Evolutionary conservation across 2,888 invertebrate genomes (phyloP), one percentile per base, ranked within the genome.

Genomic region (Elmis aenea): DNA sequence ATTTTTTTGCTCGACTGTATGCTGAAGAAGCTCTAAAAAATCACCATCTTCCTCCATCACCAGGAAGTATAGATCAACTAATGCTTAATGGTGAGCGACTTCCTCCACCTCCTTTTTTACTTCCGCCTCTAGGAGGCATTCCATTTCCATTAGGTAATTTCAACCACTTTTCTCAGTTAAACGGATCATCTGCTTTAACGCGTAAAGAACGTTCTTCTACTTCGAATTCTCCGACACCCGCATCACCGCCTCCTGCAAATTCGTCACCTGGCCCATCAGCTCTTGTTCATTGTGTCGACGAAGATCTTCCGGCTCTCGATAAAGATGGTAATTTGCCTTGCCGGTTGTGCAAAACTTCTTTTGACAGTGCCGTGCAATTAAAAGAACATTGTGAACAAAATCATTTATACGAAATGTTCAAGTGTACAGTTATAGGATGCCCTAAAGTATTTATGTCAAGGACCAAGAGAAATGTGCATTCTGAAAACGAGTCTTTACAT

Each of bases 391-490:
- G 83, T 68, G 83, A 85, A 64, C 74, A 71, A 45, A 68, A 74
- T 28, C 86, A 86, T 59, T 62, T 71, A 16, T 74, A 77, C 38
- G 82, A 85, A 38, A 76, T 85, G 68, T 82, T 81, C 55, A 75
- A 79, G 44, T 88, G 88, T 68, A 79, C 82, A n/a, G 72, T 85
- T 29, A 76, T 75, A 38, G 85, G 85, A 8, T 87, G 88, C 66
- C 80, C 79, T 29, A 81, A 85, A 52, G 80, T 84, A 27, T 89
- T 88, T 67, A 79, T 83, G 42, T 85, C 87, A 6, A 74, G 83
- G 51, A 84, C 85, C 46, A 81, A 83, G 49, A 75, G 88, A 42
- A 87, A 86, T 60, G 73, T 80, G 28, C 88, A 88, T 66, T 79
- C 81, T 40, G 83, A 84, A 54, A 78, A 80, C 50, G 81, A 81